Conservation (phyloP, 2,113 vertebrate species). For the Nyctibius bracteatus region DNA sequence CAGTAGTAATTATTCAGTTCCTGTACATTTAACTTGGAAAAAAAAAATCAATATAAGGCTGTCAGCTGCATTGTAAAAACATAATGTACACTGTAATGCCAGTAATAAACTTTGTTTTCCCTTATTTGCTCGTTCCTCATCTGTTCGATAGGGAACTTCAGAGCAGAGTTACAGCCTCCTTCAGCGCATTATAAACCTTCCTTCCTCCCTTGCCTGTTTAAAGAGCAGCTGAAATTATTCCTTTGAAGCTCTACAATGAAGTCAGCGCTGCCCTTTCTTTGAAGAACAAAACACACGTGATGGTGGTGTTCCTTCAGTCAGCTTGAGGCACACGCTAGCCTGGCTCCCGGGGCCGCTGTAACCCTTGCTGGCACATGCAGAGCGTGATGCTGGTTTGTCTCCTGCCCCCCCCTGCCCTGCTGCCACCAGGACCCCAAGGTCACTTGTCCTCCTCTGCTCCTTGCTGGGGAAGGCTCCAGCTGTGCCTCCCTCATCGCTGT, state of each 20-base stretch:
- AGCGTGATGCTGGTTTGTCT: fast-evolving
- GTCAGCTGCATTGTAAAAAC: conserved; percentile 59
- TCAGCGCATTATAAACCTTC: neutral
- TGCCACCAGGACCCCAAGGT: neutral
- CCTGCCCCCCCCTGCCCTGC: neutral
- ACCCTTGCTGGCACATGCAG: neutral
- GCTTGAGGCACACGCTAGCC: neutral
- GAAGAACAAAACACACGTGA: conserved; percentile 2
- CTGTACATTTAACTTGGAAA: conserved; percentile 59
- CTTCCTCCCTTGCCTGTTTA: conserved; percentile 29
- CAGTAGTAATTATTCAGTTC: conserved; percentile 53
- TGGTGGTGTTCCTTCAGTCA: neutral
- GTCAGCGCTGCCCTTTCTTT: conserved; percentile 44
- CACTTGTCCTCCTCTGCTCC: neutral
- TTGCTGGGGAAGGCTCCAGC: neutral
- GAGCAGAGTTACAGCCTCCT: neutral
- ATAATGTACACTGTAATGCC: conserved; percentile 51
- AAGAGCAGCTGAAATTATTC: neutral
- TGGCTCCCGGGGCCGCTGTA: neutral
- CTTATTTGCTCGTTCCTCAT: neutral
- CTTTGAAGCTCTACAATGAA: conserved; percentile 48
- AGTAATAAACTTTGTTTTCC: conserved; percentile 70
- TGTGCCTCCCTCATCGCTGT: neutral
- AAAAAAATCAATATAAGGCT: conserved; percentile 43
- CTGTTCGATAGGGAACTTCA: neutral